Conservation (phyloP, 2,113 vertebrate genomes). For the Chlamydotis undulata region DNA sequence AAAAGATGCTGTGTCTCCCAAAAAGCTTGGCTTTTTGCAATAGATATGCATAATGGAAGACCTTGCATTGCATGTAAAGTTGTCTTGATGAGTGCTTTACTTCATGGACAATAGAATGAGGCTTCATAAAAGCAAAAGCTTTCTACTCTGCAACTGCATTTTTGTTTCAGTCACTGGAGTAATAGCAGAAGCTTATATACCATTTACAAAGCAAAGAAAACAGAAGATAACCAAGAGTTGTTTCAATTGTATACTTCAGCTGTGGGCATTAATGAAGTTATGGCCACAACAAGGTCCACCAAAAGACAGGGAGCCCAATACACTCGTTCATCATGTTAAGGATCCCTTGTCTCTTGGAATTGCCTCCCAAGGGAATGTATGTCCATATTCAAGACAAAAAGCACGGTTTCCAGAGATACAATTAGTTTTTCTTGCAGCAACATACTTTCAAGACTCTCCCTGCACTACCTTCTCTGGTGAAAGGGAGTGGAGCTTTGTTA, state of each 20-base stretch:
- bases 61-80: neutral
- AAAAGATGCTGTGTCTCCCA: neutral
- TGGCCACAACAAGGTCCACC: neutral
- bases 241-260: neutral
- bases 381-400: neutral
- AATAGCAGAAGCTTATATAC: neutral
- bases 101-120: neutral
- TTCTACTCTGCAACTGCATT: neutral
- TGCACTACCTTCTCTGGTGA: neutral
- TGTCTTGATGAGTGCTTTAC: neutral
- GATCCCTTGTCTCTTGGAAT: neutral
- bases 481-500: neutral
- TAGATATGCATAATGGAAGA: neutral
- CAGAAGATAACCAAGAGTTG: neutral
- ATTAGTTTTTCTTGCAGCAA: neutral
- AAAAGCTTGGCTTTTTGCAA: neutral
- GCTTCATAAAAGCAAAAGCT: neutral
- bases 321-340: neutral
- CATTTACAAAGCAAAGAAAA: neutral
- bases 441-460: neutral
- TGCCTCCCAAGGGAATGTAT: neutral
- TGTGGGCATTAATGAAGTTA: neutral
- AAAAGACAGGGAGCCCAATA: neutral
- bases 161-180: neutral
- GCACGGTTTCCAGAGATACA: neutral